Conservation (phyloP, 2,797 vertebrate genomes). For the Steatocranus sp. region DNA sequence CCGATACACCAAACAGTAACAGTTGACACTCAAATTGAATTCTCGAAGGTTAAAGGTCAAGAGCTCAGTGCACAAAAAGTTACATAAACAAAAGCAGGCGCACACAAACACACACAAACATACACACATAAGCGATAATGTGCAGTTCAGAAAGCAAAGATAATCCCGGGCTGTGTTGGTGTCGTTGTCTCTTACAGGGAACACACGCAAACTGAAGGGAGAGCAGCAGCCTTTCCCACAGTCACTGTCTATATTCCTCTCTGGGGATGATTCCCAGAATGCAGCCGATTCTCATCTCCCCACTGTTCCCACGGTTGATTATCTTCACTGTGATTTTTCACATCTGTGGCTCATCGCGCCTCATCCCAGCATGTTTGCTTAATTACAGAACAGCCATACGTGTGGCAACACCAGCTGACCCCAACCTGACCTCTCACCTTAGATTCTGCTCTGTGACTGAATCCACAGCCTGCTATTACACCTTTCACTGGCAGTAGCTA, state of each 20-base stretch:
- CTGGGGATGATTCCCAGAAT: constrained; percentile 33
- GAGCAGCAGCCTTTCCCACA: constrained; percentile 51
- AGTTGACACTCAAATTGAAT: neutral
- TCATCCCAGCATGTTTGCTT: neutral
- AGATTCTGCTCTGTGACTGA: neutral
- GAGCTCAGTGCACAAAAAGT: neutral
- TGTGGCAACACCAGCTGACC: constrained; percentile 8
- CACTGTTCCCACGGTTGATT: constrained; percentile 34
- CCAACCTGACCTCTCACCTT: constrained; percentile 17
- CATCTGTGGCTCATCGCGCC: constrained; percentile 29
- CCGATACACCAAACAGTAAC: neutral
- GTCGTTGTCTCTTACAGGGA: constrained; percentile 5
- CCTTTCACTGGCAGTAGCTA: neutral
- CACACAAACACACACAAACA: neutral
- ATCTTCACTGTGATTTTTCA: constrained; percentile 14
- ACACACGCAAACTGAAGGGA: constrained; percentile 6
- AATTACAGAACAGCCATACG: constrained; percentile 39
- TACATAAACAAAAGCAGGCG: neutral
- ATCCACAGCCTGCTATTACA: neutral
- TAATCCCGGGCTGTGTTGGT: neutral
- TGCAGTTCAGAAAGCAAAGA: neutral
- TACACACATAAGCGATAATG: neutral
- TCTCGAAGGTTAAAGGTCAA: constrained; percentile 14
- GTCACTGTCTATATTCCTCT: constrained; percentile 23
- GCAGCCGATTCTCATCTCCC: neutral